Conservation (phyloP, 2,888 invertebrate species). For the Celastrina argiolus region DNA sequence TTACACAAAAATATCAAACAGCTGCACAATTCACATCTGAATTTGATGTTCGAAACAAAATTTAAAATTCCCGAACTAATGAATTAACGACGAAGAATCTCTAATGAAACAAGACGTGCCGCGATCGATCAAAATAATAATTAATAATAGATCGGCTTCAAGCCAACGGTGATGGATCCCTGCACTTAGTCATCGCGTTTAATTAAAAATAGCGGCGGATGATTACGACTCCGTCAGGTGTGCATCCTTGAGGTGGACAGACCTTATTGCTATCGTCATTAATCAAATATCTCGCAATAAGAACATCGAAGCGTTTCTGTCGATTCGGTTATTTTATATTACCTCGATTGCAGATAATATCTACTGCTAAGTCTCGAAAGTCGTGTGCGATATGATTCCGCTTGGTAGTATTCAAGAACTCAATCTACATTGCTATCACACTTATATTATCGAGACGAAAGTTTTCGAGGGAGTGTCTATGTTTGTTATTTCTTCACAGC, state of each 20-base stretch:
- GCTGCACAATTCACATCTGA: not conserved
- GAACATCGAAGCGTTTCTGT: slow-evolving; percentile 7
- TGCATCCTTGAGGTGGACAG: slow-evolving; percentile 37
- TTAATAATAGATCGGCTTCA: slow-evolving; percentile 69
- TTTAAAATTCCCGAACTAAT: slow-evolving; percentile 58
- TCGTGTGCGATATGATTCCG: no score
- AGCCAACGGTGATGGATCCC: slow-evolving; percentile 65
- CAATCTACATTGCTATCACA: no score
- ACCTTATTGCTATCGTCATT: slow-evolving; percentile 51
- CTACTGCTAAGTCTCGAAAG: not conserved
- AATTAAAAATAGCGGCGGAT: slow-evolving; percentile 71
- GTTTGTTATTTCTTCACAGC: no score
- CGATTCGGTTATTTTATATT: not conserved
- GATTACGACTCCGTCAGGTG: slow-evolving; percentile 52
- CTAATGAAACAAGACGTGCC: slow-evolving; percentile 70
- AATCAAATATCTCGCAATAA: slow-evolving; percentile 43
- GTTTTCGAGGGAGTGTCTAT: no score
- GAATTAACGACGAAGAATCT: slow-evolving; percentile 51
- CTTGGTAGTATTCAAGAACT: no score
- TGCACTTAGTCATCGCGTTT: slow-evolving; percentile 74
- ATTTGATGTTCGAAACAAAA: slow-evolving; percentile 31
- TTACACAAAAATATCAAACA: no score
- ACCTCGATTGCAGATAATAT: not conserved
- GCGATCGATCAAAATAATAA: slow-evolving; percentile 76
- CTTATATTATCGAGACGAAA: no score